Evolutionary conservation across 2,797 vertebrate genomes (phyloP), one percentile per base, ranked within the genome.

Genomic region (Menidia menidia): DNA sequence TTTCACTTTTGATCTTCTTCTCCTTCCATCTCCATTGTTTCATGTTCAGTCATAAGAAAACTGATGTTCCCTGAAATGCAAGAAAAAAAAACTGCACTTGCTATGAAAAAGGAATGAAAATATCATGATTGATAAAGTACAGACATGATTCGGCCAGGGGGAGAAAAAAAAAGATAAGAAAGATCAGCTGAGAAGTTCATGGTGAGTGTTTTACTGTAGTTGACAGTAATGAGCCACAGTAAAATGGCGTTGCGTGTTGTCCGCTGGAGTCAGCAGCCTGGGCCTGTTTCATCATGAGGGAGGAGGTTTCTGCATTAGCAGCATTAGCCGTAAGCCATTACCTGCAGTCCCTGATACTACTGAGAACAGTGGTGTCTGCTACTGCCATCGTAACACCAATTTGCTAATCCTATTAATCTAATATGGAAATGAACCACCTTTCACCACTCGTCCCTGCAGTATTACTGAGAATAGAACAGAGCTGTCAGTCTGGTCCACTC

Each of bases 221-320:
- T 41, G 45, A 65, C 45, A 33, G 60, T 61, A 72, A 82, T 65
- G 25, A 65, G 62, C 33, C 60, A 60, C 44, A 73, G 35, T 16
- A 55, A 8, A 64, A 44, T 44, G 43, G 50, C 43, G n/a, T 44
- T 48, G 55, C n/a, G n/a, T 60, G 58, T 53, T 71, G 59, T 70
- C 54, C 64, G 56, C 53, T 56, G 10, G 10, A 78, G 72, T 31
- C 47, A 54, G 58, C 60, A 19, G 60, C 61, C 45, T 30, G 31
- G 9, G 53, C 41, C 50, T 9, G 63, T 65, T 73, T 70, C 51
- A 67, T 55, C 60, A 68, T 59, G 45, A 73, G 52, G 68, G 58
- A 80, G 64, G 71, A 66, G 60, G 71, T 15, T 73, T 63, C 74
- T 45, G 35, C 30, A 70, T 74, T 59, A 69, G 60, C 60, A 60